Conservation (phyloP, 2,113 vertebrate species). For the Clarias batrachus region DNA sequence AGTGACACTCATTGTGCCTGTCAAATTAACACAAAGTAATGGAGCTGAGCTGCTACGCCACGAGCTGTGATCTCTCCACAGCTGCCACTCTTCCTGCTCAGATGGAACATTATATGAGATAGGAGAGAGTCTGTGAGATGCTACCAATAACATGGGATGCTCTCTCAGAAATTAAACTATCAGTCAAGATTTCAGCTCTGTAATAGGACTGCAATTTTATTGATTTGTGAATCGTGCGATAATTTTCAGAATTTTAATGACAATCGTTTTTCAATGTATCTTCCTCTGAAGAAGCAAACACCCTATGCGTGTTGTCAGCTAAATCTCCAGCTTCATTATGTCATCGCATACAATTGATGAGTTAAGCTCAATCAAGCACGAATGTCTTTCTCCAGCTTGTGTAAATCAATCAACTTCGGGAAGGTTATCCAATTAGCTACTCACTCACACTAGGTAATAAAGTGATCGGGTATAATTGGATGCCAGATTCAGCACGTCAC, state of each 20-base stretch:
- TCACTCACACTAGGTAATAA: slow-evolving; percentile 47
- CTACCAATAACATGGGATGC: neutral
- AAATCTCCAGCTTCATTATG: slow-evolving; percentile 38
- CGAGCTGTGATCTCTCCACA: slow-evolving; percentile 22
- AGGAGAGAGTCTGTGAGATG: neutral
- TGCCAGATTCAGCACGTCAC: neutral
- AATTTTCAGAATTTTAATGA: neutral
- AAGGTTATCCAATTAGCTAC: slow-evolving; percentile 53
- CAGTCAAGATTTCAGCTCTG: neutral
- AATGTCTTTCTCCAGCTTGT: slow-evolving; percentile 39
- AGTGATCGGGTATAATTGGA: slow-evolving; percentile 40
- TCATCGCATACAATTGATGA: slow-evolving; percentile 39
- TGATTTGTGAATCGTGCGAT: neutral
- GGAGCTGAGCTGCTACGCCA: slow-evolving; percentile 62
- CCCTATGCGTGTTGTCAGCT: neutral
- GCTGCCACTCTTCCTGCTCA: slow-evolving; percentile 18
- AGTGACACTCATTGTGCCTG: slow-evolving; percentile 71
- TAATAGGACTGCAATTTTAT: neutral
- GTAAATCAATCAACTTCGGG: slow-evolving; percentile 49
- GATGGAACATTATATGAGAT: slow-evolving; percentile 8
- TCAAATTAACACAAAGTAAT: slow-evolving; percentile 73
- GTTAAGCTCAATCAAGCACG: slow-evolving; percentile 34
- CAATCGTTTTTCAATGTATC: neutral
- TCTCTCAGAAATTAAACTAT: neutral
- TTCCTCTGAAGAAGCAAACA: neutral